Base-by-base conservation (phyloP, 2,113 vertebrate genomes). In the Meles meles region DNA sequence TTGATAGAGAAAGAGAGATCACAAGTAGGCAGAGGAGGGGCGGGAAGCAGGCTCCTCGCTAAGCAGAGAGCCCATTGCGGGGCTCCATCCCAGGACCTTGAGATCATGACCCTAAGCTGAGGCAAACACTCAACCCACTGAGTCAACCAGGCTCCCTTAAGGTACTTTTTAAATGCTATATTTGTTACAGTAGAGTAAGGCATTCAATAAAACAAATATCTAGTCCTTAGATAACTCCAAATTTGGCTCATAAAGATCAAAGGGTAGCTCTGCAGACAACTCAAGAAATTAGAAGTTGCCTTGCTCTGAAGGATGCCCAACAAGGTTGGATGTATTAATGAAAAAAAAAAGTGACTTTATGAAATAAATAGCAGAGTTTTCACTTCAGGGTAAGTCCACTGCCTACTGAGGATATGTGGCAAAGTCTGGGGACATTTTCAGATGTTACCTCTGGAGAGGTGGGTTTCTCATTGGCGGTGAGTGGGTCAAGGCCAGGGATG, bases 201-300 rank as follows among this genome's bases (percentile, higher is more conserved):
- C 29, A 15, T 29, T 57, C 31, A 29, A 15, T 31, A 37, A 63
- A 52, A 21, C 7, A n/a, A 88, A 61, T 49, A 65, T 42, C 27
- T 13, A 10, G 69, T 39, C 27, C 23, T 76, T 15, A 14, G 69
- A 52, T 42, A 7, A 76, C 5, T 59, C 34, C 20, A 6, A 17
- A 13, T 14, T 4, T n/a, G 21, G 6, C 1, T 8, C 42, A 2
- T 1, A 18, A 12, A 18, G 34, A 49, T 1, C 59, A 17, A 17
- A 49, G 11, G 0, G 7, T 17, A 0, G 34, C 23, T 39, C 4
- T 7, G 23, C 7, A 37, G 69, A 21, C 0, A 0, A 10, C 23
- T 23, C 7, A 47, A 31, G 2, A 27, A 23, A 34, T 52, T 5
- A 52, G 34, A 27, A 18, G 27, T 17, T 27, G 63, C 29, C n/a